These are phyloP conservation scores for Megalops atlanticus DNA, from an alignment of 2,113 vertebrate species.

Conservation along the genomic window DNA sequence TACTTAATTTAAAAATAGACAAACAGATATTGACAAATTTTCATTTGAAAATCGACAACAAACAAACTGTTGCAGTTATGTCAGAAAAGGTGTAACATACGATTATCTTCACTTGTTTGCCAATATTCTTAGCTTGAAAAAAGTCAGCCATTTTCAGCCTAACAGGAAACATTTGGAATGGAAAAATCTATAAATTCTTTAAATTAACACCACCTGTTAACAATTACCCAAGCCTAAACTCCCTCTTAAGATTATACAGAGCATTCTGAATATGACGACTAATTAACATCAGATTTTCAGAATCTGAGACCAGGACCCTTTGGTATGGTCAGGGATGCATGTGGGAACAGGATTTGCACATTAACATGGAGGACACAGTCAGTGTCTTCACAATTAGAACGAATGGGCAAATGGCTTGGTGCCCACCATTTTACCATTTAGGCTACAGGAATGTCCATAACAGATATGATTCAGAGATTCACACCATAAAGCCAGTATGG, in stretches of 20 bases:
- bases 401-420: background rate
- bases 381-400: background rate
- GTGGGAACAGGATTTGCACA: background rate
- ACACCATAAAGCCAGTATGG: slow-evolving; percentile 13
- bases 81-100: background rate
- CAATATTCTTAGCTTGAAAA: background rate
- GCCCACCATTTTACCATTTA: background rate
- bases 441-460: background rate
- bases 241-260: slow-evolving; percentile 20
- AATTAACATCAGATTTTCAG: slow-evolving; percentile 33
- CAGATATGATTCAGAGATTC: background rate
- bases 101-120: background rate
- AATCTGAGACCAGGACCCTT: slow-evolving; percentile 16
- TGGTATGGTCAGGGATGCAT: slow-evolving; percentile 22
- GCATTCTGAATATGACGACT: slow-evolving; percentile 29
- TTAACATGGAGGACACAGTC: background rate
- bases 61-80: background rate
- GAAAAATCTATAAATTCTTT: slow-evolving; percentile 32
- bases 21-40: background rate
- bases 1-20: background rate
- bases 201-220: slow-evolving; percentile 42
- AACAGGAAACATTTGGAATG: slow-evolving; percentile 18
- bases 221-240: slow-evolving; percentile 38
- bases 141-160: background rate
- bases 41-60: background rate